Evolutionary conservation across 1,140 invertebrate species (phyloP).

Genomic region (Drosophila varians): DNA sequence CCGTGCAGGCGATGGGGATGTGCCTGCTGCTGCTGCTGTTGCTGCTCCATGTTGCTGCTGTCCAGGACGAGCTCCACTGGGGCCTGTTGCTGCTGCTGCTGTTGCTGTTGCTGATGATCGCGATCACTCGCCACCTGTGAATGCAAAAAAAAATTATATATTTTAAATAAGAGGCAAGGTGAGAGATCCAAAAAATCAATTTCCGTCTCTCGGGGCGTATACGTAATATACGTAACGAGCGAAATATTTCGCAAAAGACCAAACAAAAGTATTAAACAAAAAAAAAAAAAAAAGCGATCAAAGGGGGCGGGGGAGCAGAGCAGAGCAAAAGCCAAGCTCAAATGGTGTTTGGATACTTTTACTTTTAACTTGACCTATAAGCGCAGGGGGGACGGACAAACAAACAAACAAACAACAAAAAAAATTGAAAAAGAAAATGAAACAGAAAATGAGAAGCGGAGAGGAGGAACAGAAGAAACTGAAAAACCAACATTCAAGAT

Average conservation of each 20-base stretch:
- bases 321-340: conserved; percentile 24
- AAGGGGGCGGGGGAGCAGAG: conserved; percentile 20
- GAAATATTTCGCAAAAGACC: conserved; percentile 51
- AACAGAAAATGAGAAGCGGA: neutral
- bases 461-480: conserved; percentile 6
- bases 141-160: conserved; percentile 19
- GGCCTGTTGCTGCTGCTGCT: conserved; percentile 44
- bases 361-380: conserved; percentile 82
- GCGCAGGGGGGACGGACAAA: too few relatives aligned
- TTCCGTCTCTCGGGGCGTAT: conserved; percentile 47
- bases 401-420: conserved; percentile 48
- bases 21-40: neutral
- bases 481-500: conserved; percentile 14
- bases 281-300: conserved; percentile 17
- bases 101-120: conserved; percentile 53
- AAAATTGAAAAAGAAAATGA: conserved; percentile 15
- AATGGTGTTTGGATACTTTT: conserved; percentile 58
- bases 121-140: conserved; percentile 69
- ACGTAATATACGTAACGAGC: conserved; percentile 41
- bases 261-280: conserved; percentile 23
- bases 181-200: conserved; percentile 58
- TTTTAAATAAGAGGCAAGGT: conserved; percentile 1
- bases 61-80: conserved; percentile 39
- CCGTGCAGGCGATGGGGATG: conserved; percentile 62
- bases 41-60: conserved; percentile 16